Evolutionary conservation across 2,888 invertebrate species (phyloP).

Genomic region (Agapostemon virescens): DNA sequence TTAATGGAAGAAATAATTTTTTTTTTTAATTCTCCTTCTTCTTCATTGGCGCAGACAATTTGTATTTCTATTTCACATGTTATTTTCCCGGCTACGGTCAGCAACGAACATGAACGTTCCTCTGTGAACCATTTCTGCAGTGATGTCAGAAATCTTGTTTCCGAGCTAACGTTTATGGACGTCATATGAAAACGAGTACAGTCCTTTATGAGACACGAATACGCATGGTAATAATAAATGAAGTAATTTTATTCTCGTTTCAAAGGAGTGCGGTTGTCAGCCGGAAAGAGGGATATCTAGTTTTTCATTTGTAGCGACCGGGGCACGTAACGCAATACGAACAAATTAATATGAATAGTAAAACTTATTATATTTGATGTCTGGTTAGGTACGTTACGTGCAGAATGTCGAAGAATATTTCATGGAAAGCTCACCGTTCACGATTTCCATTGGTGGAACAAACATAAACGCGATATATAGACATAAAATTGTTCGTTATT

Average conservation of each 20-base stretch:
- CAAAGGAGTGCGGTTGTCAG: background rate
- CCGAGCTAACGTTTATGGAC: background rate
- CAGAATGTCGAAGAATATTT: background rate
- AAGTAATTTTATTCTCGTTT: constrained; percentile 11
- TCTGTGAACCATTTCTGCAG: background rate
- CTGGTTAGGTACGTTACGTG: background rate
- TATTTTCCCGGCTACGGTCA: background rate
- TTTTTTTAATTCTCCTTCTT: background rate
- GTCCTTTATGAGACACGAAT: background rate
- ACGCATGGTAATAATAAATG: background rate
- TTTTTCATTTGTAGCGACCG: background rate
- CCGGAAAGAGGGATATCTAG: background rate
- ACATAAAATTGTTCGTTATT: constrained; percentile 29
- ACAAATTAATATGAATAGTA: background rate
- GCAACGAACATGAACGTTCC: background rate
- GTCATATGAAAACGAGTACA: background rate
- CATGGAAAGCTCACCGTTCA: background rate
- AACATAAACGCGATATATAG: constrained; percentile 6
- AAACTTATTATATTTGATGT: background rate
- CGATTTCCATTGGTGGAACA: no score
- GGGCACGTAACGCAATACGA: background rate
- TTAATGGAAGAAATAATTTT: background rate
- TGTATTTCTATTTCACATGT: background rate
- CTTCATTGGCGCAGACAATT: background rate
- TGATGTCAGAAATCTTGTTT: background rate